phyloP scores from a whole-genome alignment of 2,113 vertebrate genomes.

The Todiramphus chloris region DNA sequence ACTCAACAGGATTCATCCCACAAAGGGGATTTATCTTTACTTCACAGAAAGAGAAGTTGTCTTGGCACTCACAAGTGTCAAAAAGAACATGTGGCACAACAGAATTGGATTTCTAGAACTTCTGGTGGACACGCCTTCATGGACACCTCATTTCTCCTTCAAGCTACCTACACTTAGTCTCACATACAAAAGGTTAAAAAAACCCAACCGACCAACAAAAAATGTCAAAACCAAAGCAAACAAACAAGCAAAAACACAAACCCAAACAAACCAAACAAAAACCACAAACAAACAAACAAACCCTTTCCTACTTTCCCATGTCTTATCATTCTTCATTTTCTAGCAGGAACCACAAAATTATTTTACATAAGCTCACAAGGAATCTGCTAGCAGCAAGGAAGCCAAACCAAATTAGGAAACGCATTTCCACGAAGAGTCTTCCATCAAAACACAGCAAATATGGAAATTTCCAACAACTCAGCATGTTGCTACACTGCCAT shows the following conservation, averaged over 20 bases:
- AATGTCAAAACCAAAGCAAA: no score
- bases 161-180: neutral
- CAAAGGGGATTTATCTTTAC: neutral
- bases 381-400: neutral
- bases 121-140: neutral
- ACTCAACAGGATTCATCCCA: neutral
- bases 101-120: neutral
- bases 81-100: neutral
- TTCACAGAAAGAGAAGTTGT: neutral
- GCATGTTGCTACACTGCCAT: conserved; percentile 11
- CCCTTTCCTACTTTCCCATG: neutral
- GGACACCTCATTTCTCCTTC: neutral
- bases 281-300: no score
- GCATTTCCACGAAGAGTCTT: neutral
- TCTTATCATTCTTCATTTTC: neutral
- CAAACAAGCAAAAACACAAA: no score
- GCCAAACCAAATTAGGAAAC: conserved; percentile 17
- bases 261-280: no score
- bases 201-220: no score
- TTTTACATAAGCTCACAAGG: conserved; percentile 3
- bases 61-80: neutral
- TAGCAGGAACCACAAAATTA: neutral
- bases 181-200: neutral
- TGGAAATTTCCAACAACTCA: conserved; percentile 43
- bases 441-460: conserved; percentile 38